Evolutionary conservation across 30 jellyfish, hydroid and myxozoan species (phyloP).

Genomic region (Aurelia coerulea): DNA sequence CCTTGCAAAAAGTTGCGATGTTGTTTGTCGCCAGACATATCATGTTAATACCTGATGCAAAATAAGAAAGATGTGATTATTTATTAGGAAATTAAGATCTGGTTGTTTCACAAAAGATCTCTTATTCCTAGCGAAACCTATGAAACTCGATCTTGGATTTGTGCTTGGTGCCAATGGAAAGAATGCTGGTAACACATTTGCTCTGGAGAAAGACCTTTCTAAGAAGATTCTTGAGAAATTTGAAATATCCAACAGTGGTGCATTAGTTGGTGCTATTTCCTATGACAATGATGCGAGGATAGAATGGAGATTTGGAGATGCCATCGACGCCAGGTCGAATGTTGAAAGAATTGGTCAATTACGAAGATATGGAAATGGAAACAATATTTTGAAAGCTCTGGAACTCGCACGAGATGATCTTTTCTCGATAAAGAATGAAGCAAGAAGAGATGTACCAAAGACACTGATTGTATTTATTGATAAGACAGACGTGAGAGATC

Average conservation of each 20-base stretch:
- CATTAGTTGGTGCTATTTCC: constrained; percentile 41
- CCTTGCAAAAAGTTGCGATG: too few species aligned
- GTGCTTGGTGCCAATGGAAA: constrained; percentile 48
- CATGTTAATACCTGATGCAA: too few species aligned
- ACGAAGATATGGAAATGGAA: not conserved
- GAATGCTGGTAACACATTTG: constrained; percentile 24
- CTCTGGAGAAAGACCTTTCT: constrained; percentile 56
- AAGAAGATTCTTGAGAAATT: constrained; percentile 6
- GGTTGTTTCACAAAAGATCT: not conserved
- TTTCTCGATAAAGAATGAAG: constrained; percentile 24
- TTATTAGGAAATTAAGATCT: too few species aligned
- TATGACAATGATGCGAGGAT: constrained; percentile 11
- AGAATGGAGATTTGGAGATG: constrained; percentile 46
- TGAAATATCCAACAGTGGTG: constrained; percentile 11
- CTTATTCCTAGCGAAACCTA: constrained; percentile 52
- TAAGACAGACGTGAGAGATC: not conserved
- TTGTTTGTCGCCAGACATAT: too few species aligned
- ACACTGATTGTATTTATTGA: constrained; percentile 29
- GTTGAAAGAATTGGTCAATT: not conserved
- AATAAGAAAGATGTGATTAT: too few species aligned
- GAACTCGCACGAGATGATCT: constrained; percentile 40
- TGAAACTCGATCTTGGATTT: constrained; percentile 66
- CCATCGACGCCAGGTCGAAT: not conserved
- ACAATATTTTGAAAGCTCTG: constrained; percentile 52
- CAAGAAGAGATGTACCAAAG: constrained; percentile 41